Evolutionary conservation across 2,113 vertebrate species (phyloP).

Genomic region (Gadus macrocephalus): DNA sequence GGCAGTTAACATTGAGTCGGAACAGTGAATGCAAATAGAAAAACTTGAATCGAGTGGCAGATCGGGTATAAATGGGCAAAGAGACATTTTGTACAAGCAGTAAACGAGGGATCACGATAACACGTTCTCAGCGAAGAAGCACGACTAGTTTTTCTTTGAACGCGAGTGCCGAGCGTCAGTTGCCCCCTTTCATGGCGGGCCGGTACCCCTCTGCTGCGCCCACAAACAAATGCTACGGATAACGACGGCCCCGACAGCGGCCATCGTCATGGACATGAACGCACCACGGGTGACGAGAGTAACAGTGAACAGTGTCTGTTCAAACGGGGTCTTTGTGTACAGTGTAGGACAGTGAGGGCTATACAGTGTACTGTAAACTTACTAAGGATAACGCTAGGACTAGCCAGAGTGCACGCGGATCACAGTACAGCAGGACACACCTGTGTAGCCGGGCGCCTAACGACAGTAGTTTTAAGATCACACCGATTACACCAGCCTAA

Average conservation of each 20-base stretch:
- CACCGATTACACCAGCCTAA: too few species aligned
- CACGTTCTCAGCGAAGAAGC: constrained; percentile 66
- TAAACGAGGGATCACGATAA: constrained; percentile 21
- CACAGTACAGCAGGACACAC: too few species aligned
- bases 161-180: constrained; percentile 73
- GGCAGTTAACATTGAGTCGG: constrained; percentile 73
- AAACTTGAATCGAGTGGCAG: constrained; percentile 75
- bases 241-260: constrained; percentile 48
- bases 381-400: constrained; percentile 46
- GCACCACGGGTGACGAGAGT: constrained; percentile 34
- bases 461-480: too few species aligned
- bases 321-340: constrained; percentile 32
- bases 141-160: constrained; percentile 62
- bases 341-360: constrained; percentile 32
- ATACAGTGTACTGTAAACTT: constrained; percentile 25
- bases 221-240: constrained; percentile 66
- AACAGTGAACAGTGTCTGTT: constrained; percentile 28
- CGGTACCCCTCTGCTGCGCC: constrained; percentile 47
- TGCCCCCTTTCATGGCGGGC: too few species aligned
- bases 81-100: constrained; percentile 57
- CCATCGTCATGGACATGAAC: constrained; percentile 33
- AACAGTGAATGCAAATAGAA: constrained; percentile 75
- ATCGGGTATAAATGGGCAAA: constrained; percentile 56
- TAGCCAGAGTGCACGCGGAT: constrained; percentile 21
- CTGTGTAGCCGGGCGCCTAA: too few species aligned